Conservation (phyloP, 1,140 invertebrate genomes). For the Drosophila ambigua region DNA sequence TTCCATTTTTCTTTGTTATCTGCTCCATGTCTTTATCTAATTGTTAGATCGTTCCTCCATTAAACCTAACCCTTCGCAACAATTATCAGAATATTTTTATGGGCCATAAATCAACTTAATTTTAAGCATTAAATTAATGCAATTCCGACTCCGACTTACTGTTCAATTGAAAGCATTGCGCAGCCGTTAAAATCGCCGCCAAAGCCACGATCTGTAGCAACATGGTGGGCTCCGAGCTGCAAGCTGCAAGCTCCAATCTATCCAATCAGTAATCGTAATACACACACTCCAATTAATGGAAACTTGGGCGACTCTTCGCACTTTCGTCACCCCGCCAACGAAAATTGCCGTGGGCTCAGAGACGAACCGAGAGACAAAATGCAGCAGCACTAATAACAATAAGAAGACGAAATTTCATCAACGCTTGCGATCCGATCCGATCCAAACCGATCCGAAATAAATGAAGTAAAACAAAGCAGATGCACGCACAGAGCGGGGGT, state of each 20-base stretch:
- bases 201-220: constrained; percentile 39
- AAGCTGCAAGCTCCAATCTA: constrained; percentile 1
- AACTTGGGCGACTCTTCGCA: constrained; percentile 45
- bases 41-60: constrained; percentile 2
- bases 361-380: constrained; percentile 33
- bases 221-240: constrained; percentile 27
- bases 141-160: constrained; percentile 60
- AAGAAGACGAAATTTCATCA: constrained; percentile 59
- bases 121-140: constrained; percentile 6
- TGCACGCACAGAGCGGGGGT: constrained; percentile 31
- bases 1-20: too few relatives aligned
- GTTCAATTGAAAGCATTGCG: constrained; percentile 68
- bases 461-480: constrained; percentile 51
- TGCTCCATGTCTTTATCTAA: too few relatives aligned
- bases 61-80: background rate
- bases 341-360: constrained; percentile 38
- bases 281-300: constrained; percentile 46
- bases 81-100: constrained; percentile 19
- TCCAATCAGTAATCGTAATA: constrained; percentile 36
- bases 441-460: constrained; percentile 23
- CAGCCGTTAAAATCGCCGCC: constrained; percentile 40
- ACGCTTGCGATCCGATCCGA: constrained; percentile 36
- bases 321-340: constrained; percentile 59
- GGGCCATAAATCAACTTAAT: constrained; percentile 24
- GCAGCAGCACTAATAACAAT: constrained; percentile 42